Evolutionary conservation across 2,113 vertebrate species (phyloP).

Genomic region (Seriola quinqueradiata): DNA sequence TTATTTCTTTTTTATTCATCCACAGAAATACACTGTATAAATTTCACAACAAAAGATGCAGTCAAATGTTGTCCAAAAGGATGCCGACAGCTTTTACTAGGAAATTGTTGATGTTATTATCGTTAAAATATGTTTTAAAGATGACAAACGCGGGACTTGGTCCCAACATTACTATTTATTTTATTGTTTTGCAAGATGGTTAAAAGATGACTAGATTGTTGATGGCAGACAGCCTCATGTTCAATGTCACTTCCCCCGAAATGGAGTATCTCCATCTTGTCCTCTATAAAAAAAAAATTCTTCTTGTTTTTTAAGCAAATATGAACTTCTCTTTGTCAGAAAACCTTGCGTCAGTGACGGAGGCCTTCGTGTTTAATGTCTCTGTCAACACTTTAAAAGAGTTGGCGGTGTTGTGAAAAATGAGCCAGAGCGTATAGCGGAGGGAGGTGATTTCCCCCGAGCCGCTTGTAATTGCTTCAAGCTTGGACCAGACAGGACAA

Average conservation of each 20-base stretch:
- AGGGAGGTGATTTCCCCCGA: slow-evolving; percentile 79
- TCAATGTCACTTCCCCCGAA: slow-evolving; percentile 7
- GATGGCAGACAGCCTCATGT: background rate
- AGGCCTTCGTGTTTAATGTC: slow-evolving; percentile 74
- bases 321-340: slow-evolving; percentile 33
- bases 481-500: slow-evolving; percentile 74
- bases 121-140: background rate
- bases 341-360: slow-evolving; percentile 49
- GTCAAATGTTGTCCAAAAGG: background rate
- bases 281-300: background rate
- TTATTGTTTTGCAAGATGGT: background rate
- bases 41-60: background rate
- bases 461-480: slow-evolving; percentile 82
- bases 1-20: background rate
- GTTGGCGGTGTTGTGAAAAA: slow-evolving; percentile 76
- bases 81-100: slow-evolving; percentile 14
- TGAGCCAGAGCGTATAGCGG: slow-evolving; percentile 63
- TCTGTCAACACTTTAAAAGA: slow-evolving; percentile 78
- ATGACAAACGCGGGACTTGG: background rate
- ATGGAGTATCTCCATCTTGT: slow-evolving; percentile 18
- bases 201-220: background rate
- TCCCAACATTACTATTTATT: background rate
- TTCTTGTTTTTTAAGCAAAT: background rate
- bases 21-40: background rate
- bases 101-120: background rate